Evolutionary conservation across 1,140 invertebrate genomes (phyloP), one percentile per base, ranked within the genome.

Genomic region (Apis florea): DNA sequence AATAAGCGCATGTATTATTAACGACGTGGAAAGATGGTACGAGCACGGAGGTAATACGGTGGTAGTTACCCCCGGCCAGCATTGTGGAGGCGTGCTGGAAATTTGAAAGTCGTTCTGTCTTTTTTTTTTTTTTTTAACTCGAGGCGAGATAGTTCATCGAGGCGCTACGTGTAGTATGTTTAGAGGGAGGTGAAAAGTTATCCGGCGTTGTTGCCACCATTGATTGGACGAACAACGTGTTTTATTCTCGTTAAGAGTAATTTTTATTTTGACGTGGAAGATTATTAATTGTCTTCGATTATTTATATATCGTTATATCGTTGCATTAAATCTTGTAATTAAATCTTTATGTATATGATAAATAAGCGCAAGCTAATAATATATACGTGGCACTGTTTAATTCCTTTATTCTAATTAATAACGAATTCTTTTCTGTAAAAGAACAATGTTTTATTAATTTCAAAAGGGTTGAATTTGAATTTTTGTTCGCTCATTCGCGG

Each of bases 1-100:
- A 73, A 73, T 59, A 73, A 61, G 40, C 71, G 71, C 56, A 19
- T 73, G 71, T 73, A 24, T 73, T 73, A 73, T 73, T 73, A 73
- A 73, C 56, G 56, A 73, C 13, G 56, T 49, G 13, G 40, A 73
- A 73, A 49, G 31, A 61, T 49, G 56, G 21, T 13, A 17, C 17
- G n/a, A 8, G 21, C 17, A n/a, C 11, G 1, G 31, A 47, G 70
- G 19, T 59, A 47, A 24, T 12, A 51, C 49, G 26, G 1, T 21
- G 69, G 24, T 54, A 71, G 69, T 31, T 15, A 26, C 19, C 19
- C 12, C 11, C 10, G 51, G 31, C 24, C 21, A n/a, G 51, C 24
- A 19, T 54, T 19, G 49, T 4, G 24, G 24, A 54, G 19, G 26
- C 21, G 69, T 54, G 11, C 51, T 54, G 69, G 51, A 54, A 71